Base-by-base conservation (phyloP, 1,140 invertebrate genomes). In the Galleria mellonella region DNA sequence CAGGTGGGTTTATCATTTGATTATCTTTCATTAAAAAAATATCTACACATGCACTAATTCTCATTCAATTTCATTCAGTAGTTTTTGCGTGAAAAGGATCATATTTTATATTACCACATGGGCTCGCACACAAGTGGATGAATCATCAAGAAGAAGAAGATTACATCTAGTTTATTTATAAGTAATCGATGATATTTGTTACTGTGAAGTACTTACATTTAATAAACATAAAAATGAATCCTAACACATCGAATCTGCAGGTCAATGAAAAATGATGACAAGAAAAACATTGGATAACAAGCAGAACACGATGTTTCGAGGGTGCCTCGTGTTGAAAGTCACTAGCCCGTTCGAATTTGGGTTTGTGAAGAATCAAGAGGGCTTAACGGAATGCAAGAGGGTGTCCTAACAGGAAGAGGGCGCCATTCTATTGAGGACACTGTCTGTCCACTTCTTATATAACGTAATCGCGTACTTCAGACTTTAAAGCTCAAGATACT, bases 301-400 rank as follows among this genome's bases (percentile, higher is more conserved):
- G 49, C 45, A 37, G 43, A 37, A 53, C 55, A 47, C 55, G 43
- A 47, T 28, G 11, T 31, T 45, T 39, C n/a, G 40, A 52, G 51
- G 29, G 42, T 36, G 9, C 57, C 55, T 48, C 12, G 43, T 28
- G 56, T 55, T 38, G 56, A 52, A 60, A 60, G 44, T 57, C 61
- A 60, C 50, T 60, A 42, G 53, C 40, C 44, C 52, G 50, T 55
- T 48, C 51, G 57, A 54, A 58, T 55, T 50, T 42, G 56, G 45
- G 54, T 52, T 50, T 57, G 51, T 57, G 47, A 60, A 49, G 48
- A 57, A 49, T 56, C 50, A 40, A 61, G 57, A 43, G 50, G 36
- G 14, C 61, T 64, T 32, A 7, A 42, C 31, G 36, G 37, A 46
- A 27, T 42, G 43, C 51, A 50, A 52, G 43, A 57, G 62, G 44